phyloP scores from a whole-genome alignment of 2,113 vertebrate species.

The Oryzias celebensis region DNA sequence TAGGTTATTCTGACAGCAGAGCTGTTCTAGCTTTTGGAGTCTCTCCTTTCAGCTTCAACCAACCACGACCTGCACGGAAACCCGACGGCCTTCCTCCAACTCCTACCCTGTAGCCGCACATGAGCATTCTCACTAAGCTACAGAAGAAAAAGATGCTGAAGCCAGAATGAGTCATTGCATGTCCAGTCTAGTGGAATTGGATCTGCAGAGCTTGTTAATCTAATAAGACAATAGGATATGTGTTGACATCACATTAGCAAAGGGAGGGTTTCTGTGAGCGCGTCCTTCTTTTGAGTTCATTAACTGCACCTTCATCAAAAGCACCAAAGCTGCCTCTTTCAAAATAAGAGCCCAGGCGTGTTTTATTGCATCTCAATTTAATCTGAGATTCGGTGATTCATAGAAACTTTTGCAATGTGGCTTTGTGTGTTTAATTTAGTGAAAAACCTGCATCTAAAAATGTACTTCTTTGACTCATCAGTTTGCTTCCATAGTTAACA shows the following conservation, averaged over 20 bases:
- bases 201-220: slow-evolving; percentile 1
- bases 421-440: too few species aligned
- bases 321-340: too few species aligned
- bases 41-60: slow-evolving; percentile 47
- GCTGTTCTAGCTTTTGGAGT: background rate
- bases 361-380: too few species aligned
- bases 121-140: background rate
- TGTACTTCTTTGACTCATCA: too few species aligned
- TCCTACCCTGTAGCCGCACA: slow-evolving; percentile 1
- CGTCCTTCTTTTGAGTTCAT: background rate
- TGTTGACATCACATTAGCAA: background rate
- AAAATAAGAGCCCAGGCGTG: too few species aligned
- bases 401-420: too few species aligned
- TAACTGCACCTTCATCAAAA: slow-evolving; percentile 2
- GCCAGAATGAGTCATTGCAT: background rate
- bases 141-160: background rate
- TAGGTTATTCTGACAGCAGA: slow-evolving; percentile 12
- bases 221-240: slow-evolving; percentile 4
- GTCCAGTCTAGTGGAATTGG: background rate
- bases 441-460: too few species aligned
- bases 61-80: slow-evolving; percentile 11
- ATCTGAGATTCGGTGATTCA: too few species aligned
- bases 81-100: slow-evolving; percentile 2
- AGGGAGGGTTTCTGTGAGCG: background rate
- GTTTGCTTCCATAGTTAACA: too few species aligned